These are phyloP conservation scores for Brachionus sp. DNA, from an alignment of 1,140 invertebrate species.

Conservation along the genomic window DNA sequence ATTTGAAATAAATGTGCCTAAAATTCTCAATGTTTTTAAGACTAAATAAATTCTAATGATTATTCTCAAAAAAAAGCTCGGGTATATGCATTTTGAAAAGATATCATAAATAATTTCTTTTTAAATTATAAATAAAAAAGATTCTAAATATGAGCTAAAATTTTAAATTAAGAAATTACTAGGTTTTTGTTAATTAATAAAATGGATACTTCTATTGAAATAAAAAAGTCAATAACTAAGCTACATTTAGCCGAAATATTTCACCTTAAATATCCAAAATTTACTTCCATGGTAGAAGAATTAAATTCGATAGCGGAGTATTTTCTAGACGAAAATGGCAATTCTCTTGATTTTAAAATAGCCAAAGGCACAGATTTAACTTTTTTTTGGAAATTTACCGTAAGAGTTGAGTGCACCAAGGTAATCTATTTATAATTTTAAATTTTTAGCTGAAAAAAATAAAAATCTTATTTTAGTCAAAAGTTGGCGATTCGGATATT, in stretches of 20 bases:
- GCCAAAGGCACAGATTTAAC: conserved; percentile 37
- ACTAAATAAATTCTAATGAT: background rate
- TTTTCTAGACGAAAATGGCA: conserved; percentile 25
- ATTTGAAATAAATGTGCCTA: background rate
- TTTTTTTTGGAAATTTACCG: conserved; percentile 37
- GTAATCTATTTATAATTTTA: background rate
- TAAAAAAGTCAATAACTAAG: background rate
- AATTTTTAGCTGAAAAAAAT: too few relatives aligned
- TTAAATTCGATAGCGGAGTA: conserved; percentile 35
- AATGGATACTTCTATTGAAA: conserved; percentile 11
- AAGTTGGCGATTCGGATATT: conserved; percentile 18
- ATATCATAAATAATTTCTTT: background rate
- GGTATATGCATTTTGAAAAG: background rate
- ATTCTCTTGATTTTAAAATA: conserved; percentile 26
- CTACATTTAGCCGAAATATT: background rate
- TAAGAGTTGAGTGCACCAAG: conserved; percentile 32
- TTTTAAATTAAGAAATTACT: background rate
- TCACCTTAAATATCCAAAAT: conserved; percentile 24
- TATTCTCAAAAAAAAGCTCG: background rate
- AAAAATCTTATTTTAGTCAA: background rate
- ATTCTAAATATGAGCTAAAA: background rate
- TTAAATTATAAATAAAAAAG: background rate
- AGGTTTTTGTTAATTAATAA: background rate
- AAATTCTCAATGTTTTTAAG: background rate
- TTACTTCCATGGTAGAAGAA: background rate